Percentiles rank a stretch among this genome's conserved stretches.
These are phyloP conservation scores for Orussus abietinus DNA, from an alignment of 1,140 invertebrate species.

Conservation along the genomic window DNA sequence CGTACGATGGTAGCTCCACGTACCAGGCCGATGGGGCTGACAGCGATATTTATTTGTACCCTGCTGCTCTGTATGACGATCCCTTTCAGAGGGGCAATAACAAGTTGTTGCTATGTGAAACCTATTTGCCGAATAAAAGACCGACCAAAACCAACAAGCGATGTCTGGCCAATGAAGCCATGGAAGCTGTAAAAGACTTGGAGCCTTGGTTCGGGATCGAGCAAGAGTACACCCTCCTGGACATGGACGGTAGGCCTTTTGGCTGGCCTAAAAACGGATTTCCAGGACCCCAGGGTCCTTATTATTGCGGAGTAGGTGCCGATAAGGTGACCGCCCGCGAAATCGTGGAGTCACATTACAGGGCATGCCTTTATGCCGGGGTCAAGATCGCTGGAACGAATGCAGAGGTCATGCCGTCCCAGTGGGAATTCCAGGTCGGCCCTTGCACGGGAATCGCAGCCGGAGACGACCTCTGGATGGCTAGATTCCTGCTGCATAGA, in stretches of 20 bases:
- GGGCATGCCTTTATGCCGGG: conserved; percentile 84
- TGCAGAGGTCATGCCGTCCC: conserved; percentile 91
- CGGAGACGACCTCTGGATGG: conserved; percentile 89
- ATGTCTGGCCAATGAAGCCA: conserved; percentile 68
- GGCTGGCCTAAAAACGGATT: conserved; percentile 95
- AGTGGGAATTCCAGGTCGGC: conserved; percentile 63
- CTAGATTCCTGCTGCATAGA: conserved; percentile 78
- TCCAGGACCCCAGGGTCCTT: conserved; percentile 89
- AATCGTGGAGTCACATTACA: conserved; percentile 82
- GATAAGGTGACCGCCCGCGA: conserved; percentile 91
- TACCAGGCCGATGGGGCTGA: conserved; percentile 73
- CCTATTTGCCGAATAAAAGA: conserved; percentile 66
- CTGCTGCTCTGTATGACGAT: conserved; percentile 87
- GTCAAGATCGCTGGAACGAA: conserved; percentile 87
- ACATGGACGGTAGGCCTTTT: conserved; percentile 84
- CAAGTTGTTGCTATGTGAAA: conserved; percentile 85
- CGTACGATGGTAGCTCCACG: conserved; percentile 91
- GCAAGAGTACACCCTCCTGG: conserved; percentile 91
- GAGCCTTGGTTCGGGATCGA: conserved; percentile 94
- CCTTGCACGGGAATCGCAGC: conserved; percentile 77
- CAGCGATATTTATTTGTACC: conserved; percentile 86
- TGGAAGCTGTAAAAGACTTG: conserved; percentile 68
- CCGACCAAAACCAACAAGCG: conserved; percentile 74
- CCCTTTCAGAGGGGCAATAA: conserved; percentile 88
- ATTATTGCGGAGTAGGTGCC: conserved; percentile 94